These are phyloP conservation scores for Meandrina meandrites DNA, from an alignment of 92 coral and sea anemone species.

Conservation along the genomic window DNA sequence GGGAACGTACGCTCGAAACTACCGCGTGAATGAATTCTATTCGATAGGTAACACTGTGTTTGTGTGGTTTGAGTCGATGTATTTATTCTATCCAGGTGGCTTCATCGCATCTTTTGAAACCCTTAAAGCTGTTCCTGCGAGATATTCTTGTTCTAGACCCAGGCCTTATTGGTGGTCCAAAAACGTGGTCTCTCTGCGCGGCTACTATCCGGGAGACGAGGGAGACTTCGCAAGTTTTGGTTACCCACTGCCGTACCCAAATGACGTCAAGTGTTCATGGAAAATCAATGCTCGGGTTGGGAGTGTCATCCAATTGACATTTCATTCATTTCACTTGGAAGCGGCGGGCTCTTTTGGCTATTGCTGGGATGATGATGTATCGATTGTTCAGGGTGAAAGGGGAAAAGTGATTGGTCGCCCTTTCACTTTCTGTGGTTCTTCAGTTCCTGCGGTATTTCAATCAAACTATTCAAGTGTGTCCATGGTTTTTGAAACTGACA, in stretches of 20 bases:
- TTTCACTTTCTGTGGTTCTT: conserved; percentile 45
- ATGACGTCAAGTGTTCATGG: conserved; percentile 52
- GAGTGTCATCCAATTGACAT: conserved; percentile 17
- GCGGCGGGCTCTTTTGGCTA: background rate
- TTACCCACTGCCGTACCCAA: conserved; percentile 35
- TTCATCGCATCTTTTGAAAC: conserved; percentile 45
- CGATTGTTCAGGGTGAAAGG: background rate
- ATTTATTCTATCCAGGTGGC: background rate
- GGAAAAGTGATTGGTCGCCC: background rate
- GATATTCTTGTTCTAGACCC: background rate
- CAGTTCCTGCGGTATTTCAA: background rate
- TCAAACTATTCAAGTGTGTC: conserved; percentile 37
- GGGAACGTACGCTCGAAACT: background rate
- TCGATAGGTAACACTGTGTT: conserved; percentile 43
- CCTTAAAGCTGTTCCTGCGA: conserved; percentile 17
- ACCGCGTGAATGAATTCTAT: background rate
- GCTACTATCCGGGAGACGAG: background rate
- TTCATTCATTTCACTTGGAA: conserved; percentile 31
- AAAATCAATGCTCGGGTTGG: conserved; percentile 22
- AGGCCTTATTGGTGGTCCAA: background rate
- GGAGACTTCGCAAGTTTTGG: conserved; percentile 42
- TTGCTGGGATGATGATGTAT: conserved; percentile 29
- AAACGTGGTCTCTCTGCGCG: background rate
- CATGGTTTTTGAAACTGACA: conserved; percentile 53
- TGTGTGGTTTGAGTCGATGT: background rate